Percentiles rank a stretch among this genome's conserved stretches.
Conservation (phyloP, 2,888 invertebrate species). For the Drosophila colorata region DNA sequence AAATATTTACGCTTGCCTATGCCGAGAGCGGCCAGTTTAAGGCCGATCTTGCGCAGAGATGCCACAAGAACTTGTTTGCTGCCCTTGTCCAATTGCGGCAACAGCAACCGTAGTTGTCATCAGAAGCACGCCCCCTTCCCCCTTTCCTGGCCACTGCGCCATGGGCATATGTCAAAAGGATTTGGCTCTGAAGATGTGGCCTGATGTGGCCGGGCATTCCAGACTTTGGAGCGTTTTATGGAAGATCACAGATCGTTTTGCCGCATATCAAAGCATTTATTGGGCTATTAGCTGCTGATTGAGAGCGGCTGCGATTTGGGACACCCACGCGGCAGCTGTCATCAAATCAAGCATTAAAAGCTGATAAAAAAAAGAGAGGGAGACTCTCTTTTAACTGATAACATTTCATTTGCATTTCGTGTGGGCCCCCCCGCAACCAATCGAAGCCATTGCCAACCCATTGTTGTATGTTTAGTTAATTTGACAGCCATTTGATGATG, state of each 20-base stretch:
- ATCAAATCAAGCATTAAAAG: slow-evolving; percentile 60
- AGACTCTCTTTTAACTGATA: slow-evolving; percentile 65
- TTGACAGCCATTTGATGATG: slow-evolving; percentile 67
- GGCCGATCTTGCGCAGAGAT: slow-evolving; percentile 54
- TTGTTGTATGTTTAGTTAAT: slow-evolving; percentile 65
- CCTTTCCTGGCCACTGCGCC: not conserved
- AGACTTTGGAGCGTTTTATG: not conserved
- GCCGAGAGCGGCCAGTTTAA: slow-evolving; percentile 51
- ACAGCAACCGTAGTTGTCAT: slow-evolving; percentile 50
- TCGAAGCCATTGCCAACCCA: slow-evolving; percentile 13
- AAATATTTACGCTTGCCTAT: slow-evolving; percentile 73
- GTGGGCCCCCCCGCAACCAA: slow-evolving; percentile 38
- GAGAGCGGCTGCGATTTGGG: slow-evolving; percentile 49
- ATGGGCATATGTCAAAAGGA: slow-evolving; percentile 62
- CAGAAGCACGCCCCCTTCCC: slow-evolving; percentile 31
- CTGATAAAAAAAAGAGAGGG: slow-evolving; percentile 48
- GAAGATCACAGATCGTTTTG: slow-evolving; percentile 13
- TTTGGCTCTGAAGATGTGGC: slow-evolving; percentile 35
- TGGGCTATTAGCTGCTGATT: slow-evolving; percentile 74
- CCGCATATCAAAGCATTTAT: slow-evolving; percentile 60
- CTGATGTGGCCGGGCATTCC: slow-evolving; percentile 14
- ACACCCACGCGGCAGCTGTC: slow-evolving; percentile 65
- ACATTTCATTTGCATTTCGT: slow-evolving; percentile 71
- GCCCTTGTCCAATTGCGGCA: slow-evolving; percentile 74
- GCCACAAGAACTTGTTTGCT: slow-evolving; percentile 64